phyloP scores from a whole-genome alignment of 2,797 vertebrate genomes.

The Craterocephalus amniculus region DNA sequence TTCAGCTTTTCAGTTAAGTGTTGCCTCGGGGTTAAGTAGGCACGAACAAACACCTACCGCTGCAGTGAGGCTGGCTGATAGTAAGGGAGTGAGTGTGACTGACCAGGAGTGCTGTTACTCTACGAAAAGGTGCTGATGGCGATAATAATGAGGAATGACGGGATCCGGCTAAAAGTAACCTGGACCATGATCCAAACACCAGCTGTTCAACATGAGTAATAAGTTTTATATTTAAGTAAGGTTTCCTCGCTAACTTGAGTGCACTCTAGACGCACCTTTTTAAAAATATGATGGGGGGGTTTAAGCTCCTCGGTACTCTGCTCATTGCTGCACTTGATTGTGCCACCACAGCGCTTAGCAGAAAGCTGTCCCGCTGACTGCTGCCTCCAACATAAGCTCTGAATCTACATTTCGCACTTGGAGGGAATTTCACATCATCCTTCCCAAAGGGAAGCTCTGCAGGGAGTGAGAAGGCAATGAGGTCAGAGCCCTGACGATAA shows the following conservation, averaged over 20 bases:
- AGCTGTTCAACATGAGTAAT: conserved; percentile 7
- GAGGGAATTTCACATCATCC: conserved; percentile 17
- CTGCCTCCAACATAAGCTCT: conserved; percentile 1
- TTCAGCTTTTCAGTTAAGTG: conserved; percentile 56
- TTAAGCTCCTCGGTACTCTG: conserved; percentile 4
- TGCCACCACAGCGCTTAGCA: conserved; percentile 7
- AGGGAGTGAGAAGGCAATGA: not conserved
- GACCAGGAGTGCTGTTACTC: not conserved
- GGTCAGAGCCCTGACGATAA: conserved; percentile 6
- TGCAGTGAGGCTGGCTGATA: conserved; percentile 35
- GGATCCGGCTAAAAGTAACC: not conserved
- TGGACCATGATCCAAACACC: not conserved
- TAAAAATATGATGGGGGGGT: conserved; percentile 7
- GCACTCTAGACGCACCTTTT: not conserved
- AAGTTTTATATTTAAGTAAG: conserved; percentile 4
- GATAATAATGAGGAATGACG: not conserved
- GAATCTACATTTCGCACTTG: conserved; percentile 10
- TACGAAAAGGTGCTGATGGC: not conserved
- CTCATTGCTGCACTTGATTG: conserved; percentile 6
- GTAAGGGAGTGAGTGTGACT: conserved; percentile 22
- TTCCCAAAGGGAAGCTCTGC: conserved; percentile 14
- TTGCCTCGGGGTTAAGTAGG: conserved; percentile 53
- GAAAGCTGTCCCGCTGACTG: conserved; percentile 8
- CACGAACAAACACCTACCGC: conserved; percentile 35
- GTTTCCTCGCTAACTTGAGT: not conserved